Percentiles rank a stretch among this genome's conserved stretches.
Conservation (phyloP, 53 echinoderm and acorn worm genomes). For the Stichopus horrens region DNA sequence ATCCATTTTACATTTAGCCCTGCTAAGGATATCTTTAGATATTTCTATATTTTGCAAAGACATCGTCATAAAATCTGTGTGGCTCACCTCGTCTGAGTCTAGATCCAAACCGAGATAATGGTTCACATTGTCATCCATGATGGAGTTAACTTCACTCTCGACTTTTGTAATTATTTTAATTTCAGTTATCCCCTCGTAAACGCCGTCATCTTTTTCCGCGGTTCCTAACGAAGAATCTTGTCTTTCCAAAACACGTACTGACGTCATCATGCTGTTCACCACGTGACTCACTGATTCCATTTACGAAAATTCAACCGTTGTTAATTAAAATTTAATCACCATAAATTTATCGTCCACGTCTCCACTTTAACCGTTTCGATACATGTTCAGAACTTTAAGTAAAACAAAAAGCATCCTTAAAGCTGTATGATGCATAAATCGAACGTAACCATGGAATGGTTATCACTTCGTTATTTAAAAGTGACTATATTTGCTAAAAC, state of each 20-base stretch:
- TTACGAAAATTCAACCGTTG: background rate
- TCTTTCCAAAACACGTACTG: background rate
- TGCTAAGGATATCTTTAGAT: background rate
- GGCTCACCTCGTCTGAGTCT: background rate
- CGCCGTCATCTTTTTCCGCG: background rate
- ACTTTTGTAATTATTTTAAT: background rate
- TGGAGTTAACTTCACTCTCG: background rate
- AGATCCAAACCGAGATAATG: background rate
- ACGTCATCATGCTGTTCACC: background rate
- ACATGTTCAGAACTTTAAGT: too few species aligned
- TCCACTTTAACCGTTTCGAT: too few species aligned
- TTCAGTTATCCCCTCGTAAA: background rate
- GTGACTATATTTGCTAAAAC: too few species aligned
- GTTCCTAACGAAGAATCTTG: background rate
- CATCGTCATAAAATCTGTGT: slow-evolving; percentile 28
- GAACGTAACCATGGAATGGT: too few species aligned
- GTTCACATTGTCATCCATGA: background rate
- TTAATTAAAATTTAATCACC: too few species aligned
- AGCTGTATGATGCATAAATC: too few species aligned
- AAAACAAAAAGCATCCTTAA: too few species aligned
- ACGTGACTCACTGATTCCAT: background rate
- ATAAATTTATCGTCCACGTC: too few species aligned
- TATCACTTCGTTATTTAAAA: too few species aligned
- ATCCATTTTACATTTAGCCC: background rate
- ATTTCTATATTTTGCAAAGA: slow-evolving; percentile 6